phyloP scores from a whole-genome alignment of 2,888 invertebrate genomes.

The Lissonota sp. region DNA sequence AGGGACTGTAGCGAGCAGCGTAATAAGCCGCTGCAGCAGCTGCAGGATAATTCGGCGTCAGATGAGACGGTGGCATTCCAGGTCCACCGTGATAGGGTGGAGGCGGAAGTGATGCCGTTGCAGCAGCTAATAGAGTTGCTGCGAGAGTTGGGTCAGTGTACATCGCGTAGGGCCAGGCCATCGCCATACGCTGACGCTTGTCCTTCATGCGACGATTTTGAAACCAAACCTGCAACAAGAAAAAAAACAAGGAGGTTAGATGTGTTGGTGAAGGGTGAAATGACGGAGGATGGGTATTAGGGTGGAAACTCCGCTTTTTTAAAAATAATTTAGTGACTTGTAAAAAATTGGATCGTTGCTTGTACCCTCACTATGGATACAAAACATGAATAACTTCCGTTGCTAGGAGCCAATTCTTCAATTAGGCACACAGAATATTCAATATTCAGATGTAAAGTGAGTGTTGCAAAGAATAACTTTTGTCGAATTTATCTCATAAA shows the following conservation, averaged over 20 bases:
- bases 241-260: conserved; percentile 48
- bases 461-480: background rate
- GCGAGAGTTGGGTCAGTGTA: conserved; percentile 97
- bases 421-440: background rate
- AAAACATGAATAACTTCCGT: conserved; percentile 10
- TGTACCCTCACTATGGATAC: conserved; percentile 36
- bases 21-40: conserved; percentile 86
- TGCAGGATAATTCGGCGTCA: conserved; percentile 82
- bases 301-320: background rate
- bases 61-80: conserved; percentile 85
- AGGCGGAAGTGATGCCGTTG: conserved; percentile 87
- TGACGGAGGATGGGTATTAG: too few relatives aligned
- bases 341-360: background rate
- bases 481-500: background rate
- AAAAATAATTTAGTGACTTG: background rate
- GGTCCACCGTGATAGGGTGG: conserved; percentile 78
- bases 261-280: background rate
- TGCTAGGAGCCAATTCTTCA: conserved; percentile 1
- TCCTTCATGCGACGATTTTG: conserved; percentile 99
- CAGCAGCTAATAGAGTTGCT: conserved; percentile 95
- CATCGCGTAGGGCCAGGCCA: conserved; percentile 98
- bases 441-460: background rate
- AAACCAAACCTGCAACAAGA: conserved; percentile 94
- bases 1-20: conserved; percentile 87
- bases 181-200: conserved; percentile 96